Evolutionary conservation across 2,888 invertebrate species (phyloP).

Genomic region (Orchesella flavescens): DNA sequence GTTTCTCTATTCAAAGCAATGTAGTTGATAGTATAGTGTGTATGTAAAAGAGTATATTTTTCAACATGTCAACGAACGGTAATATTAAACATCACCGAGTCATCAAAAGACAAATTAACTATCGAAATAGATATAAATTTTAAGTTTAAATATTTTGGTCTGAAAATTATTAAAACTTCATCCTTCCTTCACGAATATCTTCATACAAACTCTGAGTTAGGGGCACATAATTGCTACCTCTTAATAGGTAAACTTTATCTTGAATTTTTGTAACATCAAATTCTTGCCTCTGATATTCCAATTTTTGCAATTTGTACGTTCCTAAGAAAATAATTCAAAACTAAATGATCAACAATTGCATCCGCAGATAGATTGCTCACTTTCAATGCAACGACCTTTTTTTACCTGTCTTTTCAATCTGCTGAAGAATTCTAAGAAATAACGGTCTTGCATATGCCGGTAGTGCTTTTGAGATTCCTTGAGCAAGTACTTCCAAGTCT

Average conservation of each 20-base stretch:
- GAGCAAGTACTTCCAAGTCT: conserved; percentile 69
- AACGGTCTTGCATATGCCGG: conserved; percentile 77
- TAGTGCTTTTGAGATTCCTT: conserved; percentile 72
- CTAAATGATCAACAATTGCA: too few species aligned
- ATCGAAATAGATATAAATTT: background rate
- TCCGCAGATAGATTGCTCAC: too few species aligned
- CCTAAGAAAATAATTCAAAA: conserved; percentile 81
- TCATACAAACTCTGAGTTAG: conserved; percentile 82
- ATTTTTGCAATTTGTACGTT: conserved; percentile 95
- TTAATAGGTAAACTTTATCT: conserved; percentile 86
- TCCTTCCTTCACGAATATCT: conserved; percentile 46
- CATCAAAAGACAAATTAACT: background rate
- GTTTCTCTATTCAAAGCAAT: too few species aligned
- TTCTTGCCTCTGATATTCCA: conserved; percentile 87
- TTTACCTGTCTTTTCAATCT: conserved; percentile 81
- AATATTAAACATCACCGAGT: background rate
- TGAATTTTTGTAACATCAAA: conserved; percentile 81
- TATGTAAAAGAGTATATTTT: background rate
- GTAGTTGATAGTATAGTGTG: background rate
- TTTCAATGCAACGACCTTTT: too few species aligned
- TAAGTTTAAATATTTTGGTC: background rate
- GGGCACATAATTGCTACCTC: conserved; percentile 80
- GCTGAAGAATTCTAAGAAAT: conserved; percentile 76
- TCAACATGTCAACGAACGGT: background rate
- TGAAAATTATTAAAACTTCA: conserved; percentile 22